Evolutionary conservation across 2,797 vertebrate species (phyloP), one percentile per base, ranked within the genome.

Genomic region (Melanotaenia trifasciata): DNA sequence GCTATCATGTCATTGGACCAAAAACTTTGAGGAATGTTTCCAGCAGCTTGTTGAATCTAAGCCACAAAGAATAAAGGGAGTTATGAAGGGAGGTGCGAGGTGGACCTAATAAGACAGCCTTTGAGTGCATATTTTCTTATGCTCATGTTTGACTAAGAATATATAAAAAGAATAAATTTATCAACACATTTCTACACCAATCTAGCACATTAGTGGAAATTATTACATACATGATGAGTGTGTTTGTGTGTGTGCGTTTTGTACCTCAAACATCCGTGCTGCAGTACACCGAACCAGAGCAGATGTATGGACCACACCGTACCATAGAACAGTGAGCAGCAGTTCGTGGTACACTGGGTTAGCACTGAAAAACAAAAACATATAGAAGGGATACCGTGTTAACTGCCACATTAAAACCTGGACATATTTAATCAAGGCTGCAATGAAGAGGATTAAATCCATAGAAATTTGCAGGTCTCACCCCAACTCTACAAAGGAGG

Each of bases 251-350:
- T 50, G 64, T 45, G 18, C 43, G 32, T 67, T 84, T 79, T 93
- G 90, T 94, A 99, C 98, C 97, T 99, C 98, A 90, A 99, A 99
- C 98, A 99, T 99, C 87, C 97, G 96, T 58, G 98, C 98, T 76
- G 98, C 96, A 5, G 98, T 99, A 80, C 98, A 99, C 18, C 98
- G 95, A 60, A 99, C 98, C 62, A 99, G 96, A 47, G 98, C 98
- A 4, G 98, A 99, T 0, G 98, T 99, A 81, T 99, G 98, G 69
- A 99, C 98, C 68, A 99, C 98, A 7, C 98, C 98, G 76, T 99
- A 99, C 98, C 98, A 99, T 61, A 99, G 87, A 54, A 99, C 98
- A 58, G 97, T 99, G 82, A 99, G 91, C 10, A 99, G 88, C 58
- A 99, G 84, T 82, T 99, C 98, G 58, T 99, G 98, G 83, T 99